Evolutionary conservation across 2,113 vertebrate species (phyloP).

Genomic region (Oreochromis niloticus): DNA sequence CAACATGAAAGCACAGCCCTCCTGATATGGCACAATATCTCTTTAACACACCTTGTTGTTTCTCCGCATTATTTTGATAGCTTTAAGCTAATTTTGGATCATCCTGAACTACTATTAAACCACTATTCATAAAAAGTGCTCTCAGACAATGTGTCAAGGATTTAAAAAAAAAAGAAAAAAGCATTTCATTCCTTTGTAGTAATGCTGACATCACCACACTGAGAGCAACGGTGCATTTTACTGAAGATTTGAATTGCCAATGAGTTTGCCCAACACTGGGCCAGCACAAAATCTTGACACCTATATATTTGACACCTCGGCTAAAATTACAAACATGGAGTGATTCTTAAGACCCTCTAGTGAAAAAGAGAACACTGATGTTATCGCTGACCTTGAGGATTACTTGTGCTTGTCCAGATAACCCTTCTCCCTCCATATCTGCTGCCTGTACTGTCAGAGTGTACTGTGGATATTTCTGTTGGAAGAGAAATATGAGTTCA

Average conservation of each 20-base stretch:
- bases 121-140: neutral
- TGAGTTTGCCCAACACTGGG: neutral
- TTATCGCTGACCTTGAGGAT: neutral
- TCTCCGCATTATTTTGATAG: neutral
- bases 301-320: neutral
- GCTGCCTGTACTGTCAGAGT: neutral
- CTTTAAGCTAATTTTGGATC: neutral
- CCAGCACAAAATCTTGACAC: neutral
- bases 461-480: neutral
- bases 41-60: neutral
- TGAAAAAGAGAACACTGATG: constrained; percentile 43
- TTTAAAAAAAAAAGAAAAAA: no score
- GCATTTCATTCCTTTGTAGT: neutral
- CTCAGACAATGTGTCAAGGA: neutral
- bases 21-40: neutral
- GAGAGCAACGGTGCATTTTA: neutral
- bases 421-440: neutral
- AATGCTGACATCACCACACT: neutral
- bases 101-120: neutral
- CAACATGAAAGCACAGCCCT: neutral
- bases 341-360: neutral
- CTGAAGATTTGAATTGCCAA: no score
- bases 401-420: neutral
- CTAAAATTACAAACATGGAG: neutral
- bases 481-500: neutral